Evolutionary conservation across 2,113 vertebrate genomes (phyloP).

Genomic region (Mystacornis crossleyi): DNA sequence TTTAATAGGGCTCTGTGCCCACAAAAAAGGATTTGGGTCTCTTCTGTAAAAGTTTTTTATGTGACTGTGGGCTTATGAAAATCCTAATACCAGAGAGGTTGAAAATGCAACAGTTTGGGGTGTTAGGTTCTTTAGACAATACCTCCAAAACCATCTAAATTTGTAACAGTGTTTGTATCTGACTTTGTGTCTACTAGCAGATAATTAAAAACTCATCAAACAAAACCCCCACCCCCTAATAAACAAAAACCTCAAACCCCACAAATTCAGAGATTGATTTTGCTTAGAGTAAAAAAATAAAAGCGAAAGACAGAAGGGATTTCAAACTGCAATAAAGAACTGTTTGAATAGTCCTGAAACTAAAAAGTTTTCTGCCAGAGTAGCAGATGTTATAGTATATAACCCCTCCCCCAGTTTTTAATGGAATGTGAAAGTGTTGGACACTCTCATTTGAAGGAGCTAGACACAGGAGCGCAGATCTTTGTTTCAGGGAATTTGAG

Average conservation of each 20-base stretch:
- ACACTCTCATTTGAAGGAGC: neutral
- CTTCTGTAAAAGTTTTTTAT: neutral
- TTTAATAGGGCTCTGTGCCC: neutral
- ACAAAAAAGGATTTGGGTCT: neutral
- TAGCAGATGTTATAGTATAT: neutral
- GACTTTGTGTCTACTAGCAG: neutral
- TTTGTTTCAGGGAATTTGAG: conserved; percentile 36
- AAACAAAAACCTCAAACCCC: neutral
- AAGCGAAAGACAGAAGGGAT: too few relatives aligned
- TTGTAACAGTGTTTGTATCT: neutral
- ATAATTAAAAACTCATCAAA: neutral
- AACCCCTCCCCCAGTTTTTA: neutral
- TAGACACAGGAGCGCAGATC: neutral
- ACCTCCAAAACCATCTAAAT: neutral
- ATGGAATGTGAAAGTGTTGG: neutral
- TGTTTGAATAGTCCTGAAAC: neutral
- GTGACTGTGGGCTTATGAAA: neutral
- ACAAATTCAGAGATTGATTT: neutral
- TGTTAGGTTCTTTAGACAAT: neutral
- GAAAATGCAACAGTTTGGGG: neutral
- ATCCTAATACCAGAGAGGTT: neutral
- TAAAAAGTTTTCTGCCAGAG: neutral
- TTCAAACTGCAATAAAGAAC: neutral
- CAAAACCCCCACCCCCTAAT: rapidly evolving
- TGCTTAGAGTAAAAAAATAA: neutral